Conservation (phyloP, 2,888 invertebrate species). For the Ptilodon capucinus region DNA sequence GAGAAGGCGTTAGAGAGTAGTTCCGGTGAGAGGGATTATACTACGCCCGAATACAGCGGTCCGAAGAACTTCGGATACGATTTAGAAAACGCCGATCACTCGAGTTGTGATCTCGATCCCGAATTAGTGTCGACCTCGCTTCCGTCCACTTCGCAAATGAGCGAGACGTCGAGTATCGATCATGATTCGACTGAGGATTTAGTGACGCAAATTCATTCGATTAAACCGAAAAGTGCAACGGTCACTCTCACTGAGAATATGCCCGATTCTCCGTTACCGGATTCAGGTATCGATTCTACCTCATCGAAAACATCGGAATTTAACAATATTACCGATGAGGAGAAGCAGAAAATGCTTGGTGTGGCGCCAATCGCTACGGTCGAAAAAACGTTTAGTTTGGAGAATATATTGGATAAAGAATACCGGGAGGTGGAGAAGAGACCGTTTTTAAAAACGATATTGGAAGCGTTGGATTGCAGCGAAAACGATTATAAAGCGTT, state of each 20-base stretch:
- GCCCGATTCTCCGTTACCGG: conserved; percentile 77
- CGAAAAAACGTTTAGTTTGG: conserved; percentile 49
- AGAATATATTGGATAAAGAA: conserved; percentile 61
- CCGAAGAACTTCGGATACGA: conserved; percentile 67
- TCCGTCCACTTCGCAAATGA: conserved; percentile 79
- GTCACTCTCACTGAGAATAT: conserved; percentile 57
- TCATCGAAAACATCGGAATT: conserved; percentile 75
- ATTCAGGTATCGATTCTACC: conserved; percentile 69
- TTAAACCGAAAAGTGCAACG: conserved; percentile 39
- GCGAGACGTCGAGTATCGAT: conserved; percentile 73
- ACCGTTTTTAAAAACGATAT: conserved; percentile 94
- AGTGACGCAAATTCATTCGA: conserved; percentile 63
- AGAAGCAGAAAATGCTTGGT: conserved; percentile 87
- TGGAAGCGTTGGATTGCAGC: conserved; percentile 92
- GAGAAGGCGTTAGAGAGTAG: conserved; percentile 87
- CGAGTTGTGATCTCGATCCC: conserved; percentile 77
- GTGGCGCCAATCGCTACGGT: conserved; percentile 43
- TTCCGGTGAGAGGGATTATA: conserved; percentile 72
- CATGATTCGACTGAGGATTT: conserved; percentile 77
- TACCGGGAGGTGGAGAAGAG: conserved; percentile 81
- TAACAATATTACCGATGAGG: conserved; percentile 95
- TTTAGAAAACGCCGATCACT: conserved; percentile 64
- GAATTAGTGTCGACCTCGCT: conserved; percentile 75
- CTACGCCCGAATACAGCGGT: conserved; percentile 69
- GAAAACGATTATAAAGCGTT: conserved; percentile 98